Conservation (phyloP, 2,113 vertebrate genomes). For the Pipra filicauda region DNA sequence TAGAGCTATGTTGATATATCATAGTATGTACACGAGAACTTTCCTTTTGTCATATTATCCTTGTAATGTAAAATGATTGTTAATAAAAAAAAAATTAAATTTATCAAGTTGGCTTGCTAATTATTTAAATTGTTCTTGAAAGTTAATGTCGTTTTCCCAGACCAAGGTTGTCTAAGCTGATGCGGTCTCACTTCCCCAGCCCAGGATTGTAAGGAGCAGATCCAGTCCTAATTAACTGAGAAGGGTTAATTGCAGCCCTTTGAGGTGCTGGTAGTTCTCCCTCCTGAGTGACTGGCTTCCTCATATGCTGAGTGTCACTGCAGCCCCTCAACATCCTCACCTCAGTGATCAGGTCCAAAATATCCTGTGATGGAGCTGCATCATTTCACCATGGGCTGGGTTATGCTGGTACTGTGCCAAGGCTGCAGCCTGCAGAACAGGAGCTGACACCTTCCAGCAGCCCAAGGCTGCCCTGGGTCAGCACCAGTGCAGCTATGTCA, state of each 20-base stretch:
- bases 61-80: conserved; percentile 82
- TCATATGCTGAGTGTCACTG: background rate
- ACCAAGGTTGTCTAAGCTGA: background rate
- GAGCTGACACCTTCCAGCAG: background rate
- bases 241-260: background rate
- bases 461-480: background rate
- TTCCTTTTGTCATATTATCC: conserved; percentile 82
- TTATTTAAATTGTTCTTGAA: background rate
- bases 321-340: background rate
- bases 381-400: background rate
- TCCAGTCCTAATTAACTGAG: background rate
- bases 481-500: too few relatives aligned
- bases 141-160: background rate
- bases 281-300: background rate
- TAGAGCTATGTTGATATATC: conserved; percentile 83
- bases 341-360: background rate
- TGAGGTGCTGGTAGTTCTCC: background rate
- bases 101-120: background rate
- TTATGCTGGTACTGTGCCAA: background rate
- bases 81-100: conserved; percentile 79
- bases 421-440: background rate
- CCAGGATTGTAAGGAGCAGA: background rate
- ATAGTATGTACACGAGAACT: conserved; percentile 77
- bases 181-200: background rate
- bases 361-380: background rate